phyloP scores from a whole-genome alignment of 2,797 vertebrate species.

The Caiman crocodilus region DNA sequence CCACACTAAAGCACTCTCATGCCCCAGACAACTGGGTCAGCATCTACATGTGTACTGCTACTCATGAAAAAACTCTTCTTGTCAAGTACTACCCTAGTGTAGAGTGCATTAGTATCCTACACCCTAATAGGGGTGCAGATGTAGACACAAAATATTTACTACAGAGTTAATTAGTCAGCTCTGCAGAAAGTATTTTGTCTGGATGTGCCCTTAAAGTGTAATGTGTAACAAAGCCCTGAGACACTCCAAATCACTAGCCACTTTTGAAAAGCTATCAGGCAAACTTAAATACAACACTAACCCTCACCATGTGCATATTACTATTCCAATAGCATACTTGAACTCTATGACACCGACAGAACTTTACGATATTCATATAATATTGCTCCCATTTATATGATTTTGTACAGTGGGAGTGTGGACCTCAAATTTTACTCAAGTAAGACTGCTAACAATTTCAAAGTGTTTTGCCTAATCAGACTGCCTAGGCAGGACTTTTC shows the following conservation, averaged over 20 bases:
- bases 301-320: neutral
- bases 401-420: neutral
- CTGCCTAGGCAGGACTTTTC: accelerated
- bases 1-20: too few species aligned
- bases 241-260: accelerated
- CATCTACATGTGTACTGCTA: too few species aligned
- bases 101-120: too few species aligned
- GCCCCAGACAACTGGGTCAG: too few species aligned
- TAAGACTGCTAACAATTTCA: accelerated
- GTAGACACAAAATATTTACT: too few species aligned
- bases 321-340: neutral
- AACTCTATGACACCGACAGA: neutral
- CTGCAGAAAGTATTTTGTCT: neutral
- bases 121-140: too few species aligned
- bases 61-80: too few species aligned
- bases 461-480: neutral
- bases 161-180: neutral
- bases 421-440: neutral
- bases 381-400: neutral
- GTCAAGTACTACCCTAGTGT: too few species aligned
- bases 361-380: neutral
- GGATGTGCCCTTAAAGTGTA: neutral
- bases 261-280: neutral
- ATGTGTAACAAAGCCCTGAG: neutral
- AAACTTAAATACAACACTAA: neutral